Base-by-base conservation (phyloP, 2,888 invertebrate species). In the Heliconius aoede region DNA sequence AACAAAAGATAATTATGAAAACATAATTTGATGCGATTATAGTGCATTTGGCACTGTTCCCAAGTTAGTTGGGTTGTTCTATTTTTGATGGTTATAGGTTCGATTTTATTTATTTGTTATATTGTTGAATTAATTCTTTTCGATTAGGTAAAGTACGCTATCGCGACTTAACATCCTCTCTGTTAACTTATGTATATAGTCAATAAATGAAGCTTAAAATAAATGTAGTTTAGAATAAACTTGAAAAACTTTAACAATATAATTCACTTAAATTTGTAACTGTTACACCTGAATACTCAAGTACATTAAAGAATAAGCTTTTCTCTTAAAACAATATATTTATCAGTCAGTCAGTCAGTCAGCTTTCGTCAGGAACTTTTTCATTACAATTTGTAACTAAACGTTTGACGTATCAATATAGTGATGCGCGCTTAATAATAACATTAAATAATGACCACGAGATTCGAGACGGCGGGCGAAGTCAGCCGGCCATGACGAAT, bases 401-500 rank as follows among this genome's bases (percentile, higher is more conserved):
- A 26, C 61, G 65, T 60, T 71, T 69, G 72, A 64, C 15, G 61
- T 75, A 73, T 76, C 76, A 79, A 71, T 74, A 77, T 75, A 74
- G 51, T 69, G 72, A 74, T 72, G 72, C 73, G 68, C 77, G 74
- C 77, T 73, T 75, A 62, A 76, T 78, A 72, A 78, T 74, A 76
- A 78, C 73, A 78, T 79, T 79, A 76, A 79, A 81, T 76, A 78
- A 80, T 79, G 75, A 76, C 76, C 77, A 74, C 71, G 75, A 74
- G 69, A 79, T 76, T 73, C 55, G 79, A 76, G 72, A 64, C 76
- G 73, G 69, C 74, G 65, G 65, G 74, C 78, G 80, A 68, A 73
- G 76, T 78, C 78, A 76, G 62, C 74, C 75, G 72, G 78, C 80
- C 82, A 76, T 81, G 76, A 78, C 80, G 79, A 81, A 81, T 81